A percentile compares a stretch with the other conserved stretches of the same genome.
Evolutionary conservation across 2,113 vertebrate species (phyloP).

Genomic region (Tyto alba): DNA sequence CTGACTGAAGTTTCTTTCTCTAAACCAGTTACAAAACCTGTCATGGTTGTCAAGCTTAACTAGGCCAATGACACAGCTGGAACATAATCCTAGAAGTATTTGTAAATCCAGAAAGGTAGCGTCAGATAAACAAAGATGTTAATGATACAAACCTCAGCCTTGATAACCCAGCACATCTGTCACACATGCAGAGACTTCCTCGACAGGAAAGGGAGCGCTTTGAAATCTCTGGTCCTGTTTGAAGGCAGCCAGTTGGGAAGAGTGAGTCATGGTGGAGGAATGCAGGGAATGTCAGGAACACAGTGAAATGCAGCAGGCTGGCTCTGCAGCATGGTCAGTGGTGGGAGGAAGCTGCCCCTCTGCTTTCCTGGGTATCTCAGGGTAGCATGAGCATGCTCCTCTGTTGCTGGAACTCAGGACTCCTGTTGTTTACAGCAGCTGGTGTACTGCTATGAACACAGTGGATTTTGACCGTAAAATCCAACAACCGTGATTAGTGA

Average conservation of each 20-base stretch:
- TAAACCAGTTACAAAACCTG: background rate
- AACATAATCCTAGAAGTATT: background rate
- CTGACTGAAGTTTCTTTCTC: background rate
- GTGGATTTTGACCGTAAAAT: background rate
- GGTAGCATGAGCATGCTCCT: background rate
- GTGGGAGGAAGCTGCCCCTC: background rate
- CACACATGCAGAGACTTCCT: background rate
- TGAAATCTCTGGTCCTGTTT: background rate
- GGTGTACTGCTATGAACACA: background rate
- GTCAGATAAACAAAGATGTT: background rate
- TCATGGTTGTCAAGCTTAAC: background rate
- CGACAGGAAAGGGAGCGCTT: background rate
- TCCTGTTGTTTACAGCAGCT: background rate
- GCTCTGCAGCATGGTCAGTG: background rate
- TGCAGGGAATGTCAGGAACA: slow-evolving; percentile 2
- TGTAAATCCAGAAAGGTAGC: background rate
- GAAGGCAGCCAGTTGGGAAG: background rate
- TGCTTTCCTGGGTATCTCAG: background rate
- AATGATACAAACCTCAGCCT: background rate
- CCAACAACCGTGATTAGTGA: rapidly evolving
- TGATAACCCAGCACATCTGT: background rate
- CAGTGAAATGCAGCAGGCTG: background rate
- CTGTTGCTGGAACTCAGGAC: background rate
- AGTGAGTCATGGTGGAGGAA: background rate
- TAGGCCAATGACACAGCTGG: rapidly evolving